These are phyloP conservation scores for Caenorhabditis inopinata DNA, from an alignment of 1,140 invertebrate species.

Conservation along the genomic window DNA sequence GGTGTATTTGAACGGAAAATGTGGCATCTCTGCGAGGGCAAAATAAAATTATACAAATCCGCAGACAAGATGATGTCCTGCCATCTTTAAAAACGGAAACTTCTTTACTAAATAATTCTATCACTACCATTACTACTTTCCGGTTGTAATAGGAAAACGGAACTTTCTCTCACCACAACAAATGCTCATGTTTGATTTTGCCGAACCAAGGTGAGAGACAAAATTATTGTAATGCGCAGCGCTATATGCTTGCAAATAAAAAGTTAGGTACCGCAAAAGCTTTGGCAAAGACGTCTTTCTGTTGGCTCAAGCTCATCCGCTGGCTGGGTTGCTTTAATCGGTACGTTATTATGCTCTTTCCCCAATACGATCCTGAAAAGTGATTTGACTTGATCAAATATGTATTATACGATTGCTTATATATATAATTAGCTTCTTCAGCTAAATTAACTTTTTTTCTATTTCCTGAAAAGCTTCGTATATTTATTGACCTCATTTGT, in stretches of 20 bases:
- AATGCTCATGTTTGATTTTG: neutral
- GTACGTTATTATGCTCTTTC: constrained; percentile 22
- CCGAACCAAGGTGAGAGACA: neutral
- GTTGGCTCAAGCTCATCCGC: constrained; percentile 22
- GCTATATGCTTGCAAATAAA: neutral
- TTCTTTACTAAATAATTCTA: too few species aligned
- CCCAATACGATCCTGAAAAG: constrained; percentile 12
- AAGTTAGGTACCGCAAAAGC: constrained; percentile 22
- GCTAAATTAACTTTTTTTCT: too few species aligned
- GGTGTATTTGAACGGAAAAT: too few species aligned
- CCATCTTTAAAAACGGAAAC: too few species aligned
- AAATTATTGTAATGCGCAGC: constrained; percentile 4
- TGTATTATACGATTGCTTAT: too few species aligned
- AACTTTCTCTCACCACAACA: neutral
- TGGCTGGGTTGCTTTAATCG: constrained; percentile 18
- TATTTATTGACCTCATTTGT: neutral
- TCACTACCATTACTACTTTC: too few species aligned
- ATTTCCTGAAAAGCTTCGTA: too few species aligned
- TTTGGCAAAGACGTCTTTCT: constrained; percentile 4
- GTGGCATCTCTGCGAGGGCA: too few species aligned
- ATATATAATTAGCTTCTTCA: too few species aligned
- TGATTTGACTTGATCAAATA: neutral
- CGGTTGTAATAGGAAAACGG: too few species aligned
- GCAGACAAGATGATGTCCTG: too few species aligned
- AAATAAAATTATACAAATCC: too few species aligned